Percentiles rank a stretch among this genome's conserved stretches.
Evolutionary conservation across 2,113 vertebrate species (phyloP).

Genomic region (Cyrtonyx montezumae): DNA sequence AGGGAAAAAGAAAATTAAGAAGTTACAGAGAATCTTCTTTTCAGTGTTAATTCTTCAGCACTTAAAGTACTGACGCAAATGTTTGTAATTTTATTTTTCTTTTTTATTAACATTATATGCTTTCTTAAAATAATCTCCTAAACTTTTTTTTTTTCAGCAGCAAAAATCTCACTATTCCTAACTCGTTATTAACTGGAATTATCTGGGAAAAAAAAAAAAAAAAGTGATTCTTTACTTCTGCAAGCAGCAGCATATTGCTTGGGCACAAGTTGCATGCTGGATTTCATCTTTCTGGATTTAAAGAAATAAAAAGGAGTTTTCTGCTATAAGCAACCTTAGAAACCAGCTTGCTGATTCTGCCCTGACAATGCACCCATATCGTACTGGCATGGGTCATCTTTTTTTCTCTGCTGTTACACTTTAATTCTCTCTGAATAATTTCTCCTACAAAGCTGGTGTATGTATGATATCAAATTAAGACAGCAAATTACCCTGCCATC

Average conservation of each 20-base stretch:
- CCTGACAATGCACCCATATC: accelerated
- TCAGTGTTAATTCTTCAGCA: background rate
- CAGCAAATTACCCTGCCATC: background rate
- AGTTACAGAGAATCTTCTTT: background rate
- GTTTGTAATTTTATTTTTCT: background rate
- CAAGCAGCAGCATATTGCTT: background rate
- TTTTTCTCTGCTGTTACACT: background rate
- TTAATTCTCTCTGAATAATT: background rate
- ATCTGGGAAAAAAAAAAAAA: background rate
- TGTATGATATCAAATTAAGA: background rate
- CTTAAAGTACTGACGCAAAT: background rate
- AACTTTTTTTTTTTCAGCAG: background rate
- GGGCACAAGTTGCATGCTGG: background rate
- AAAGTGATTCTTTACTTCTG: background rate
- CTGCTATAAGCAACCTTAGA: background rate
- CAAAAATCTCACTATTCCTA: background rate
- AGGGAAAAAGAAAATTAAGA: background rate
- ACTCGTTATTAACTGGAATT: slow-evolving; percentile 21
- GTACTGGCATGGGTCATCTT: background rate
- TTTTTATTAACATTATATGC: background rate
- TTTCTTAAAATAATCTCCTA: background rate
- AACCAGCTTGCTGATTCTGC: background rate
- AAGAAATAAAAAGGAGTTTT: background rate
- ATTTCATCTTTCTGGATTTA: background rate
- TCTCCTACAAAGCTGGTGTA: background rate